Conservation (phyloP, 1,140 invertebrate genomes). For the Battus philenor region DNA sequence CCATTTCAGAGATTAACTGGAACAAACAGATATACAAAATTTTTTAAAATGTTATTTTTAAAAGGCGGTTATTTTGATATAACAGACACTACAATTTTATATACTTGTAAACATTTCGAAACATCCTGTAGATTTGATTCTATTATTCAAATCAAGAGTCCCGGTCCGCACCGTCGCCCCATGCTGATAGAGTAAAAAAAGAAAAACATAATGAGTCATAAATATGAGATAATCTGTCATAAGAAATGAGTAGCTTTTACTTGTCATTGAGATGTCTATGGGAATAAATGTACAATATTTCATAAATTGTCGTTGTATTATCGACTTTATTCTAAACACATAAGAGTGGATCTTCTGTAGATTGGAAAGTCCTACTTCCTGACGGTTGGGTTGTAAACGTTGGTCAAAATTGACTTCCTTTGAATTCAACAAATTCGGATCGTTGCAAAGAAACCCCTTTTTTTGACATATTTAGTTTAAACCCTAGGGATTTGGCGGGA, state of each 20-base stretch:
- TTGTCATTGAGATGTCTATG: constrained; percentile 34
- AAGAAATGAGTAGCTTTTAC: constrained; percentile 37
- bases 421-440: background rate
- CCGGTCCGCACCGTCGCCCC: constrained; percentile 24
- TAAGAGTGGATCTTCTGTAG: too few species aligned
- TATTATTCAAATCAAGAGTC: constrained; percentile 34
- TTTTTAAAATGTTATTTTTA: too few species aligned
- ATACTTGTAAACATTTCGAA: too few species aligned
- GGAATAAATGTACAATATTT: constrained; percentile 20
- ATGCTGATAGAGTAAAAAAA: constrained; percentile 34
- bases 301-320: background rate
- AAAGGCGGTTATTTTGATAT: too few species aligned
- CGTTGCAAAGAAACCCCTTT: too few species aligned
- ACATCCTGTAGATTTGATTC: constrained; percentile 29
- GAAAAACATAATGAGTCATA: constrained; percentile 40
- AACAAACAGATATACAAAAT: too few species aligned
- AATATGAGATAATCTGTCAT: constrained; percentile 50
- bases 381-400: constrained; percentile 1
- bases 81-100: too few species aligned
- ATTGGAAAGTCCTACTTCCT: constrained; percentile 10
- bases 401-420: constrained; percentile 4
- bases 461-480: too few species aligned
- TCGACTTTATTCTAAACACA: background rate
- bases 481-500: too few species aligned
- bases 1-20: too few species aligned